phyloP scores from a whole-genome alignment of 2,797 vertebrate genomes.

The Enteromius argenteus region DNA sequence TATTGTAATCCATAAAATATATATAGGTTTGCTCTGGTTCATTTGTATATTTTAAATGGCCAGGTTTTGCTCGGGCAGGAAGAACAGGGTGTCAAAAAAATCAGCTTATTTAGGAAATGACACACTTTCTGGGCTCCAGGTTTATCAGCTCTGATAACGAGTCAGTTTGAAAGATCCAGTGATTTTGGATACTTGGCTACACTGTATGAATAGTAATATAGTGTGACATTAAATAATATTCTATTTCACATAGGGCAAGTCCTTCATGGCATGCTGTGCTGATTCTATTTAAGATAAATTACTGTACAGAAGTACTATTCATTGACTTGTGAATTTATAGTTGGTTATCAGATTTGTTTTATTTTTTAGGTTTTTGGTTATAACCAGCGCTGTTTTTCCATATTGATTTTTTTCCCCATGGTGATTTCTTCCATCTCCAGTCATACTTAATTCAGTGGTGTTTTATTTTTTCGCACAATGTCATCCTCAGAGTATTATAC shows the following conservation, averaged over 20 bases:
- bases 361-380: neutral
- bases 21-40: neutral
- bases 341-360: neutral
- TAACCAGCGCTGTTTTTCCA: neutral
- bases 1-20: neutral
- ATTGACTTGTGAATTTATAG: neutral
- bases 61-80: neutral
- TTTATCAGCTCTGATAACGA: constrained; percentile 17
- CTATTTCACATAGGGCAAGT: neutral
- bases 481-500: neutral
- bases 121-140: neutral
- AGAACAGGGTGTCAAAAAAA: neutral
- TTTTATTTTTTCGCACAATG: neutral
- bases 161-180: neutral
- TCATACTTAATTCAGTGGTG: neutral
- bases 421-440: neutral
- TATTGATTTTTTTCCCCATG: neutral
- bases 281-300: neutral
- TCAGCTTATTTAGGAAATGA: neutral
- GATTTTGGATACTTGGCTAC: neutral
- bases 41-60: neutral
- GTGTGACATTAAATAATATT: neutral
- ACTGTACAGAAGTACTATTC: no score
- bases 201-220: neutral
- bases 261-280: neutral